A percentile compares a stretch with the other conserved stretches of the same genome.
Conservation (phyloP, 2,113 vertebrate genomes). For the Corythornis vintsioides region DNA sequence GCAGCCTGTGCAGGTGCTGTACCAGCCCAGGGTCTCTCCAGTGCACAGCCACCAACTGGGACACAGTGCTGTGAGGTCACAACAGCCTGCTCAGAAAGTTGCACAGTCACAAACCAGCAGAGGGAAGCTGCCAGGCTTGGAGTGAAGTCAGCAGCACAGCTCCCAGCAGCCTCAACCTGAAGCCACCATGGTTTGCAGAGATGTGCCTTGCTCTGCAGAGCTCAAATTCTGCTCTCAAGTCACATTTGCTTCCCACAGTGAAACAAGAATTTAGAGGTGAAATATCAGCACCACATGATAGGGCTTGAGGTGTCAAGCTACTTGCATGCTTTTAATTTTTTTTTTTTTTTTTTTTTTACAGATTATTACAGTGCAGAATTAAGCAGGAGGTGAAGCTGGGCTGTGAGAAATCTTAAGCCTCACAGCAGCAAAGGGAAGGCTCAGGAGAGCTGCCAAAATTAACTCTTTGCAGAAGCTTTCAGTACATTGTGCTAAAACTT, state of each 20-base stretch:
- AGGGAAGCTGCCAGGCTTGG: neutral
- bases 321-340: neutral
- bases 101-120: neutral
- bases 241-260: neutral
- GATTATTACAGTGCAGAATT: neutral
- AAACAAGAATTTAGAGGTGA: neutral
- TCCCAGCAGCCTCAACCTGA: neutral
- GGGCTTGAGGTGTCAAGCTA: neutral
- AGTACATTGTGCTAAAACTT: neutral
- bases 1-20: rapidly evolving
- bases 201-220: neutral
- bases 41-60: neutral
- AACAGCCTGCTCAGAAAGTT: rapidly evolving
- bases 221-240: neutral
- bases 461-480: neutral
- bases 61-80: neutral
- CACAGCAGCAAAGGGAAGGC: neutral
- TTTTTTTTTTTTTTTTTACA: neutral
- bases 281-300: neutral
- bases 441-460: neutral
- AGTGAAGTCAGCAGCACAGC: neutral
- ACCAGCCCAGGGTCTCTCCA: neutral
- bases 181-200: neutral
- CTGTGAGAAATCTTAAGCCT: neutral
- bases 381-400: neutral